phyloP scores from a whole-genome alignment of 1,140 invertebrate species.

The Glossosoma conforme region DNA sequence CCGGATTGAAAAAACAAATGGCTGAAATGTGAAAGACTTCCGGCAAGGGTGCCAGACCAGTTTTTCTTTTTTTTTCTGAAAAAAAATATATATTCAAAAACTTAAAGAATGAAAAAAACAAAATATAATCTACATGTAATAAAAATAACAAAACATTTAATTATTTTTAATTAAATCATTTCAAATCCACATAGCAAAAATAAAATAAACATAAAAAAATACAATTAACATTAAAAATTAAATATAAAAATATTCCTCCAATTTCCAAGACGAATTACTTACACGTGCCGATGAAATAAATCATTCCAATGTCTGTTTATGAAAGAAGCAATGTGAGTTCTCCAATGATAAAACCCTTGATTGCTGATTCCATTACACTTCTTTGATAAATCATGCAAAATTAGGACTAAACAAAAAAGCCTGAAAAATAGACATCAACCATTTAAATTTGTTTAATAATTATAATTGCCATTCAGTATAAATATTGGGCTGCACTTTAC shows the following conservation, averaged over 20 bases:
- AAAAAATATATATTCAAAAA: not conserved
- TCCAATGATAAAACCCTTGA: constrained; percentile 27
- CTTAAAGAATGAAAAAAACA: not conserved
- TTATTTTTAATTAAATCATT: no score
- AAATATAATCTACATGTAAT: constrained; percentile 6
- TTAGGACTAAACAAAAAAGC: constrained; percentile 16
- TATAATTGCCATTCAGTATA: no score
- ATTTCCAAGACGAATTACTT: no score
- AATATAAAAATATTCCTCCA: no score
- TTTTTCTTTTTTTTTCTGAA: constrained; percentile 26
- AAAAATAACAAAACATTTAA: not conserved
- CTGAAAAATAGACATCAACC: constrained; percentile 16
- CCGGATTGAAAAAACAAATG: constrained; percentile 28
- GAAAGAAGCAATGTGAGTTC: constrained; percentile 25
- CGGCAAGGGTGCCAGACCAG: constrained; percentile 19
- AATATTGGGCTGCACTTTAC: no score
- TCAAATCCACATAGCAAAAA: no score
- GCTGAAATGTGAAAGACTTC: constrained; percentile 22
- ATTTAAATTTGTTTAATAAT: not conserved
- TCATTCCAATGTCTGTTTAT: constrained; percentile 23
- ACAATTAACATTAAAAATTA: no score
- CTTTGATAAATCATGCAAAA: constrained; percentile 21
- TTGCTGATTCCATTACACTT: constrained; percentile 25
- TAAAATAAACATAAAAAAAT: no score
- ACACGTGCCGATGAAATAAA: constrained; percentile 26